Percentiles rank a stretch among this genome's conserved stretches.
Conservation (phyloP, 2,888 invertebrate species). For the Sinotaia quadrata region DNA sequence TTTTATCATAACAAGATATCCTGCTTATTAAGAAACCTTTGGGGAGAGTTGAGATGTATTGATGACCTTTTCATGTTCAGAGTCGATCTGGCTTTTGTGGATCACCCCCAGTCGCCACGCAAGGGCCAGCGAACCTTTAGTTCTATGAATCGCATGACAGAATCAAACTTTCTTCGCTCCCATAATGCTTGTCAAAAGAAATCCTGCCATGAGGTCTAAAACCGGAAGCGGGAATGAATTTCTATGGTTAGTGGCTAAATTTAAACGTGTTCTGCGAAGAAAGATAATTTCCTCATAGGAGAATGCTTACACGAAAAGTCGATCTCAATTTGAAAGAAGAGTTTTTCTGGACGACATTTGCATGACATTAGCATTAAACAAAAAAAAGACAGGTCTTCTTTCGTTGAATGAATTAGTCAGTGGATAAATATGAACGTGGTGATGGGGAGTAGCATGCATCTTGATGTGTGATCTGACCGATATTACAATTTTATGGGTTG, state of each 20-base stretch:
- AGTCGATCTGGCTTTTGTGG: not conserved
- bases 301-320: slow-evolving; percentile 9
- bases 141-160: slow-evolving; percentile 27
- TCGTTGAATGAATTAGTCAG: too few species aligned
- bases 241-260: slow-evolving; percentile 10
- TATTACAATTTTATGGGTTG: too few species aligned
- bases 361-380: too few species aligned
- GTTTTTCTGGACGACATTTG: too few species aligned
- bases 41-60: not conserved
- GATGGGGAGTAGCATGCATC: too few species aligned
- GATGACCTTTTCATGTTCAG: slow-evolving; percentile 7
- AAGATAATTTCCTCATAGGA: slow-evolving; percentile 18
- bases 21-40: slow-evolving; percentile 6
- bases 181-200: slow-evolving; percentile 23
- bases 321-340: slow-evolving; percentile 15
- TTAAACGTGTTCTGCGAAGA: not conserved
- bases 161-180: slow-evolving; percentile 10
- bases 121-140: not conserved
- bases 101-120: slow-evolving; percentile 16
- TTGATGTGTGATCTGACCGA: too few species aligned
- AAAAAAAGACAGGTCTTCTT: too few species aligned
- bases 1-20: slow-evolving; percentile 24
- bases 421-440: too few species aligned
- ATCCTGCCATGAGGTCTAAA: not conserved
- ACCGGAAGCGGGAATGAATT: not conserved